These are phyloP conservation scores for Siphlonurus alternatus DNA, from an alignment of 2,888 invertebrate genomes.

Conservation along the genomic window DNA sequence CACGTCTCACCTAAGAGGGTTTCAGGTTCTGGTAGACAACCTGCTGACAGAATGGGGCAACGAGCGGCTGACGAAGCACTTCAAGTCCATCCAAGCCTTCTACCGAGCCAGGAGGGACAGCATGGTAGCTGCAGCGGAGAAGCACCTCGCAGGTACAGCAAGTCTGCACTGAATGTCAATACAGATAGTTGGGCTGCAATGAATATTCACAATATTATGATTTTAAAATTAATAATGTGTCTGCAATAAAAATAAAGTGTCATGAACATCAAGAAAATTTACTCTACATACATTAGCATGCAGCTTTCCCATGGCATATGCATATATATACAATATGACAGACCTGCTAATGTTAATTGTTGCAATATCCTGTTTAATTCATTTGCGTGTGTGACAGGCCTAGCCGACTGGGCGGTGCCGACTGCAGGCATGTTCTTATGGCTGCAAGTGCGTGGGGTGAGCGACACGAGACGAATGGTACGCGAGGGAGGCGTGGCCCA, in stretches of 20 bases:
- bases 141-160: conserved; percentile 40
- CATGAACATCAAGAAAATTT: no score
- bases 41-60: conserved; percentile 40
- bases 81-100: conserved; percentile 37
- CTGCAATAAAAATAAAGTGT: no score
- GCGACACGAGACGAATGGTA: conserved; percentile 57
- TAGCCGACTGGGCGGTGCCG: conserved; percentile 49
- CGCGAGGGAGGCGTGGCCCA: conserved; percentile 47
- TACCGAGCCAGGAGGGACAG: conserved; percentile 45
- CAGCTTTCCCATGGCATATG: no score
- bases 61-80: conserved; percentile 40
- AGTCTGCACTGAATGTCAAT: no score
- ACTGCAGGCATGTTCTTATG: conserved; percentile 64
- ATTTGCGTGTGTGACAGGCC: no score
- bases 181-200: no score
- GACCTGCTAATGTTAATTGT: no score
- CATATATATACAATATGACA: no score
- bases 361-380: not conserved
- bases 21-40: conserved; percentile 37
- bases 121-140: conserved; percentile 39
- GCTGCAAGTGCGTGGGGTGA: conserved; percentile 47
- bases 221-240: no score
- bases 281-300: no score
- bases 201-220: no score
- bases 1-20: no score